These are phyloP conservation scores for Eupithecia insigniata DNA, from an alignment of 2,888 invertebrate species.

Conservation along the genomic window DNA sequence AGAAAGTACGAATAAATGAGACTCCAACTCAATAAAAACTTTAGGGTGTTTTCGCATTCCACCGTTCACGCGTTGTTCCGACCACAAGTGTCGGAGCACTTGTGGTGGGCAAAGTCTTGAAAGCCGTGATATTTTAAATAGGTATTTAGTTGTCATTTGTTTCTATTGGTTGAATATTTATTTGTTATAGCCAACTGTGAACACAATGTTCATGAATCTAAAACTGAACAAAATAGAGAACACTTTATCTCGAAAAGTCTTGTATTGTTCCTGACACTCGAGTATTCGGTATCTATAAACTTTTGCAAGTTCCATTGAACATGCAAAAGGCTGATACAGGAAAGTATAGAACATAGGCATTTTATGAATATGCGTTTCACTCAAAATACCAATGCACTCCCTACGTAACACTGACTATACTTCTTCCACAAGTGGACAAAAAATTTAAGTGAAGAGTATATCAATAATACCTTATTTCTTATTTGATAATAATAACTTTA, in stretches of 20 bases:
- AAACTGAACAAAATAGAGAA: not conserved
- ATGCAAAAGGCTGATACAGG: not conserved
- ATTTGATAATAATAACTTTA: too few relatives aligned
- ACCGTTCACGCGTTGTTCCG: too few relatives aligned
- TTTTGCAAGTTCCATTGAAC: not conserved
- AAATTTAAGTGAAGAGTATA: too few relatives aligned
- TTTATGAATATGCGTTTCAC: conserved; percentile 3
- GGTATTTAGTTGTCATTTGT: not conserved
- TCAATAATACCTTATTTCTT: too few relatives aligned
- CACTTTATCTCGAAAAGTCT: not conserved
- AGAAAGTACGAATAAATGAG: too few relatives aligned
- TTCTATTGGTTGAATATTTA: not conserved
- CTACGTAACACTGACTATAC: not conserved
- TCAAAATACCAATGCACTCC: not conserved
- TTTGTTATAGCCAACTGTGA: not conserved
- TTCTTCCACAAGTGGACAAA: too few relatives aligned
- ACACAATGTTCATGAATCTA: not conserved
- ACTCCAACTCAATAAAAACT: too few relatives aligned
- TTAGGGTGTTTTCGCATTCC: too few relatives aligned
- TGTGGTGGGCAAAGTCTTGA: too few relatives aligned
- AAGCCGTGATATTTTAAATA: not conserved
- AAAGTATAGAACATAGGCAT: not conserved
- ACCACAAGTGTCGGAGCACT: too few relatives aligned
- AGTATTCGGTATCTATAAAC: not conserved
- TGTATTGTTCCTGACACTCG: not conserved